Evolutionary conservation across 2,113 vertebrate species (phyloP).

Genomic region (Lampris megalopsis): DNA sequence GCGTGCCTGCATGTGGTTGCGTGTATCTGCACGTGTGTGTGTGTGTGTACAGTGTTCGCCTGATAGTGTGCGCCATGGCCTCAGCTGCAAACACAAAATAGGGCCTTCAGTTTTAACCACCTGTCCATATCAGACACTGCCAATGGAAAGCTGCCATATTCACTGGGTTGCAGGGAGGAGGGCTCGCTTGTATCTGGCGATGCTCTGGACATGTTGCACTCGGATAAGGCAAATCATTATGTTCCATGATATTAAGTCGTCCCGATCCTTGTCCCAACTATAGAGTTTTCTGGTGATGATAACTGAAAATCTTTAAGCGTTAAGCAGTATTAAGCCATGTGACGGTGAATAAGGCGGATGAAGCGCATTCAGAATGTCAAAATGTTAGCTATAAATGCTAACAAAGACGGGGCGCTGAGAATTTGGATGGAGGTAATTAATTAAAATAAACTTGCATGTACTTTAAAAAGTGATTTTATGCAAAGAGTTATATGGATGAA

Average conservation of each 20-base stretch:
- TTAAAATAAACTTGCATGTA: neutral
- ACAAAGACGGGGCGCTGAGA: too few species aligned
- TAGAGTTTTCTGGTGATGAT: neutral
- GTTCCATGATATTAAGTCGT: neutral
- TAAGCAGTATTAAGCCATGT: neutral
- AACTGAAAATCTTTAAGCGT: constrained; percentile 27
- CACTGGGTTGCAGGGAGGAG: constrained; percentile 43
- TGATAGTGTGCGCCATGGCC: constrained; percentile 37
- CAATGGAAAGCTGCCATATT: constrained; percentile 69
- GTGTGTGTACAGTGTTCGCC: constrained; percentile 28
- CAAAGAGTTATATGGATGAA: constrained; percentile 43
- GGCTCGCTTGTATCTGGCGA: constrained; percentile 48
- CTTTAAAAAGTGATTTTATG: constrained; percentile 11
- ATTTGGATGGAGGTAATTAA: neutral
- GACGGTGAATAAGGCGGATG: constrained; percentile 5
- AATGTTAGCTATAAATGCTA: too few species aligned
- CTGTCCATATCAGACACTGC: constrained; percentile 63
- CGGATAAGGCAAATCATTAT: constrained; percentile 33
- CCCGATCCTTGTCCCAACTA: neutral
- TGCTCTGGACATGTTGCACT: constrained; percentile 46
- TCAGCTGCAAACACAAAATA: constrained; percentile 64
- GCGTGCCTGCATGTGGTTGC: constrained; percentile 2
- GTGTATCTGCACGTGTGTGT: constrained; percentile 5
- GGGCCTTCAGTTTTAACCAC: constrained; percentile 62
- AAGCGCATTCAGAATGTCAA: too few species aligned